phyloP scores from a whole-genome alignment of 2,113 vertebrate species.

The Planiliza haematocheilus region DNA sequence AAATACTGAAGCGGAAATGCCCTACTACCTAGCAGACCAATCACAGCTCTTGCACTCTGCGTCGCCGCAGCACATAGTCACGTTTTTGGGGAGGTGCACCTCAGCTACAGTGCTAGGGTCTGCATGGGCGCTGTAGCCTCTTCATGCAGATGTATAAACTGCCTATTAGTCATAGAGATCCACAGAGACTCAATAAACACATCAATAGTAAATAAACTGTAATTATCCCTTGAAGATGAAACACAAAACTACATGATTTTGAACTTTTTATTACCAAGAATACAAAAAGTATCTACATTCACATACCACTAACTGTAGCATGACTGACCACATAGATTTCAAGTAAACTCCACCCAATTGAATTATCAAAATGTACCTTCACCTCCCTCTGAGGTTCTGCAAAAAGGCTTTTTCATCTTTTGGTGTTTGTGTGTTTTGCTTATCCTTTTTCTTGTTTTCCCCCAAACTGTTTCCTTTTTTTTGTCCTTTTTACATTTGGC shows the following conservation, averaged over 20 bases:
- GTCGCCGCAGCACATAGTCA: too few relatives aligned
- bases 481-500: constrained; percentile 71
- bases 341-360: constrained; percentile 68
- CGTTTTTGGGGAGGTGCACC: too few relatives aligned
- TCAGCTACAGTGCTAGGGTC: too few relatives aligned
- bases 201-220: not conserved
- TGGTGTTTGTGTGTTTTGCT: constrained; percentile 57
- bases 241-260: constrained; percentile 18
- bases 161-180: too few relatives aligned
- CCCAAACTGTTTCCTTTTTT: constrained; percentile 39
- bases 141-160: too few relatives aligned
- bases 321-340: constrained; percentile 73
- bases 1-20: too few relatives aligned
- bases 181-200: not conserved
- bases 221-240: not conserved
- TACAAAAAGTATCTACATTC: constrained; percentile 85
- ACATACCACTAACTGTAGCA: constrained; percentile 73
- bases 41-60: too few relatives aligned
- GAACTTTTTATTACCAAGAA: constrained; percentile 82
- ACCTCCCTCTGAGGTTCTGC: not conserved
- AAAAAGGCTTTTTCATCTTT: constrained; percentile 59
- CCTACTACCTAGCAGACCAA: too few relatives aligned
- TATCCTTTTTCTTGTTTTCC: constrained; percentile 4
- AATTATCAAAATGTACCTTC: constrained; percentile 62
- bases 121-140: too few relatives aligned